Conservation (phyloP, 2,113 vertebrate species). For the Tenrec ecaudatus region DNA sequence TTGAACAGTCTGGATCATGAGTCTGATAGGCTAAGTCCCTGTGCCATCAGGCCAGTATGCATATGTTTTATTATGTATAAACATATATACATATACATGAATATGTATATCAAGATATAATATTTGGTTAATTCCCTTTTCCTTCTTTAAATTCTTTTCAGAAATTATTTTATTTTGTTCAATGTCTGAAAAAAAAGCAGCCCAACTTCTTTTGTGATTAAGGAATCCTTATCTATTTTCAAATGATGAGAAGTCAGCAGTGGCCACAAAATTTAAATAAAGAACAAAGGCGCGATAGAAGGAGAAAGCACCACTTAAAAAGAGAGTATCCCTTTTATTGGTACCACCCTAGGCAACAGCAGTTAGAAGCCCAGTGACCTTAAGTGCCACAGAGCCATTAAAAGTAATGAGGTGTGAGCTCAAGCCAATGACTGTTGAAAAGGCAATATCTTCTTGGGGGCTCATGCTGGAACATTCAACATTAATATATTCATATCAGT, state of each 20-base stretch:
- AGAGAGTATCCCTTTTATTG: conserved; percentile 58
- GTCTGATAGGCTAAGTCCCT: too few relatives aligned
- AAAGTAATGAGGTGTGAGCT: conserved; percentile 83
- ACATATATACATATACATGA: background rate
- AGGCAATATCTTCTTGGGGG: conserved; percentile 75
- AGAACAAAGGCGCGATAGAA: conserved; percentile 11
- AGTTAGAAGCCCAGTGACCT: conserved; percentile 78
- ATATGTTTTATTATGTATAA: too few relatives aligned
- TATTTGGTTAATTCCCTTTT: background rate
- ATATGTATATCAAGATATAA: background rate
- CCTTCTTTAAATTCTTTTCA: background rate
- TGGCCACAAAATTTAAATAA: conserved; percentile 15
- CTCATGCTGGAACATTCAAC: conserved; percentile 74
- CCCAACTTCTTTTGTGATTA: background rate
- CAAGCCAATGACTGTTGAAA: conserved; percentile 79
- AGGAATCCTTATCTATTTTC: background rate
- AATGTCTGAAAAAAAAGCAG: background rate
- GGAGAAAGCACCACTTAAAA: background rate
- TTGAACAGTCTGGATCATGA: too few relatives aligned
- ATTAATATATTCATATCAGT: conserved; percentile 83
- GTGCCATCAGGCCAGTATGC: too few relatives aligned
- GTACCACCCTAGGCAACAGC: conserved; percentile 52
- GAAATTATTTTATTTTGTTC: background rate
- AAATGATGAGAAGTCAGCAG: conserved; percentile 15
- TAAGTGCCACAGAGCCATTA: conserved; percentile 77